Conservation (phyloP, 2,888 invertebrate genomes). For the Fabriciana adippe region DNA sequence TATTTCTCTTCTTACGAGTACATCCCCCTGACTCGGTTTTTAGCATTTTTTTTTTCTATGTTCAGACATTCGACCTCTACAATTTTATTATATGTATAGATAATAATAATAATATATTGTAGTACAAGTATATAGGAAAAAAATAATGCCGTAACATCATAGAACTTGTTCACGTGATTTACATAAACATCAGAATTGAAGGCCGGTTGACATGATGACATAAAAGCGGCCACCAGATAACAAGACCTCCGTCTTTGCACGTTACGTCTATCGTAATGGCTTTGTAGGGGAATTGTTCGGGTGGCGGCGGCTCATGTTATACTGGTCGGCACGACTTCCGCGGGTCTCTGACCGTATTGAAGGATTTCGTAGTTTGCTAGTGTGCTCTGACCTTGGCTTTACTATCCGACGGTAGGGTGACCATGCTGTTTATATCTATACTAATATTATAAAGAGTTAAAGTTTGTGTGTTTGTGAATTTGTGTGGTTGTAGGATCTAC, state of each 20-base stretch:
- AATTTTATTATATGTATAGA: too few relatives aligned
- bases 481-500: too few relatives aligned
- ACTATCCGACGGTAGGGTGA: constrained; percentile 60
- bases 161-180: constrained; percentile 58
- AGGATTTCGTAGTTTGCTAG: constrained; percentile 70
- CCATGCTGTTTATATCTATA: constrained; percentile 49
- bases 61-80: too few relatives aligned
- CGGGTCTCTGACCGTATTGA: constrained; percentile 69
- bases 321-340: constrained; percentile 67
- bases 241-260: constrained; percentile 35
- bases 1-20: too few relatives aligned
- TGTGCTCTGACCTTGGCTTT: constrained; percentile 71
- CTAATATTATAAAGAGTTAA: too few relatives aligned
- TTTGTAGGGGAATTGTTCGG: constrained; percentile 49
- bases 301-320: constrained; percentile 54
- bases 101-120: constrained; percentile 7
- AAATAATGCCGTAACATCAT: constrained; percentile 31
- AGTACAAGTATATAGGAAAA: constrained; percentile 17
- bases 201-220: constrained; percentile 68
- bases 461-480: too few relatives aligned
- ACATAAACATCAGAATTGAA: constrained; percentile 66
- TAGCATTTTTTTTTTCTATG: too few relatives aligned
- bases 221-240: constrained; percentile 57
- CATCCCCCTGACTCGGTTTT: too few relatives aligned
- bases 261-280: constrained; percentile 19